A percentile compares a stretch with the other conserved stretches of the same genome.
Evolutionary conservation across 2,113 vertebrate genomes (phyloP).

Genomic region (Rissa tridactyla): DNA sequence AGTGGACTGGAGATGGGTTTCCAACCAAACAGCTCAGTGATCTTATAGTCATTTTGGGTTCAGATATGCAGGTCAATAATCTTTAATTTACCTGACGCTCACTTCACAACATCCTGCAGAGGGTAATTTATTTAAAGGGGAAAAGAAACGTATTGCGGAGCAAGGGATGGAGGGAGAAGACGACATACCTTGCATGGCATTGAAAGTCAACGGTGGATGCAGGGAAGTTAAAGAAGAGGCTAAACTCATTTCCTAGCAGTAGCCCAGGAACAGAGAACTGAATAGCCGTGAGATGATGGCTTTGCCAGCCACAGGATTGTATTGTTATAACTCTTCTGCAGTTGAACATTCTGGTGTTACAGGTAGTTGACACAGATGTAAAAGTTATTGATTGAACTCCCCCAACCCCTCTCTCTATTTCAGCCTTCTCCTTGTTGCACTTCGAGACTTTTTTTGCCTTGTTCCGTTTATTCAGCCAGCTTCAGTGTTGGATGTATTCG

Average conservation of each 20-base stretch:
- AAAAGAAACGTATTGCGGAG: not conserved
- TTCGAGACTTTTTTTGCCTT: not conserved
- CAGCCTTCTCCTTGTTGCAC: not conserved
- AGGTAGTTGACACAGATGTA: slow-evolving; percentile 14
- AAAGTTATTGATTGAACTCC: not conserved
- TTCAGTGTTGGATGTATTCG: not conserved
- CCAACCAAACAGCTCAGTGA: not conserved
- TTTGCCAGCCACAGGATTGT: slow-evolving; percentile 6
- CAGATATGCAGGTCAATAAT: not conserved
- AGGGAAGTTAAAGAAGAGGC: not conserved
- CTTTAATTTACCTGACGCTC: not conserved
- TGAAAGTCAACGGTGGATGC: not conserved
- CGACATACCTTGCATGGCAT: not conserved
- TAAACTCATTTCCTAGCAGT: not conserved
- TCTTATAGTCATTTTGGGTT: not conserved
- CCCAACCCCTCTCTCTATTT: not conserved
- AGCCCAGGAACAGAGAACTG: not conserved
- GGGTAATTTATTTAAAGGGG: not conserved
- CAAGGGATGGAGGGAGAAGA: not conserved
- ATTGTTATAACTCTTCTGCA: not conserved
- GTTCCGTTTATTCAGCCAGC: not conserved
- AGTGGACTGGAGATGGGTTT: not conserved
- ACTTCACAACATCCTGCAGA: not conserved
- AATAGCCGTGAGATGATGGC: not conserved
- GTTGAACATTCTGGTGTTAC: not conserved